Percentiles rank a stretch among this genome's conserved stretches.
Conservation (phyloP, 2,888 invertebrate genomes). For the Caenorhabditis macrosperma region DNA sequence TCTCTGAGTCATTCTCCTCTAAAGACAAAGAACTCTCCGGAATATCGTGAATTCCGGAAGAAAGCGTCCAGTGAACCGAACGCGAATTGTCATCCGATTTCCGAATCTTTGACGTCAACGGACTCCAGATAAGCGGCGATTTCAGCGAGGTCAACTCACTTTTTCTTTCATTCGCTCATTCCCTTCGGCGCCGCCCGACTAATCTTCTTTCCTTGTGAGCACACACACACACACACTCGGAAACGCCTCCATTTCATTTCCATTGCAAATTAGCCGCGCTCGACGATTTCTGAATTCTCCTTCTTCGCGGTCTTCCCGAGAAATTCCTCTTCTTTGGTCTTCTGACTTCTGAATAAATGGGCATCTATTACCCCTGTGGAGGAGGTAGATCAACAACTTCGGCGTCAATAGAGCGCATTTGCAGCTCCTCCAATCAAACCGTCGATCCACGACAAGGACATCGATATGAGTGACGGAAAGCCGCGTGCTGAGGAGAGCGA, state of each 20-base stretch:
- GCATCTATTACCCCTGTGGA: slow-evolving; percentile 6
- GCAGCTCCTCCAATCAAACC: slow-evolving; percentile 59
- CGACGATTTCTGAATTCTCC: background rate
- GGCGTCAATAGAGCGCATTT: background rate
- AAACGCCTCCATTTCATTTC: slow-evolving; percentile 16
- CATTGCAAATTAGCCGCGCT: slow-evolving; percentile 52
- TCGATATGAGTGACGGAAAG: slow-evolving; percentile 23
- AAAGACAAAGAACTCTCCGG: too few relatives aligned
- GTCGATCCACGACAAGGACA: slow-evolving; percentile 30
- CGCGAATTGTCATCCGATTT: too few relatives aligned
- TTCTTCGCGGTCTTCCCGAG: slow-evolving; percentile 11
- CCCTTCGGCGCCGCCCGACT: slow-evolving; percentile 14
- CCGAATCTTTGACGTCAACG: too few relatives aligned
- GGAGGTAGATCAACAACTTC: background rate
- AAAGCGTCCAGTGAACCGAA: too few relatives aligned
- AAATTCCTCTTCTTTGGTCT: background rate
- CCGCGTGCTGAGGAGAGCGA: slow-evolving; percentile 37
- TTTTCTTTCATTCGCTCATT: slow-evolving; percentile 32
- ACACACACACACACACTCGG: background rate
- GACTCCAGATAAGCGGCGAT: too few relatives aligned
- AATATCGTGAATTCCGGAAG: too few relatives aligned
- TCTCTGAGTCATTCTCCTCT: too few relatives aligned
- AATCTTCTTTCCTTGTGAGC: slow-evolving; percentile 16
- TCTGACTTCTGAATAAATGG: slow-evolving; percentile 26
- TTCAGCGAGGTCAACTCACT: too few relatives aligned